Percentiles rank a stretch among this genome's conserved stretches.
phyloP scores from a whole-genome alignment of 2,113 vertebrate genomes.

The Aphyosemion australe region DNA sequence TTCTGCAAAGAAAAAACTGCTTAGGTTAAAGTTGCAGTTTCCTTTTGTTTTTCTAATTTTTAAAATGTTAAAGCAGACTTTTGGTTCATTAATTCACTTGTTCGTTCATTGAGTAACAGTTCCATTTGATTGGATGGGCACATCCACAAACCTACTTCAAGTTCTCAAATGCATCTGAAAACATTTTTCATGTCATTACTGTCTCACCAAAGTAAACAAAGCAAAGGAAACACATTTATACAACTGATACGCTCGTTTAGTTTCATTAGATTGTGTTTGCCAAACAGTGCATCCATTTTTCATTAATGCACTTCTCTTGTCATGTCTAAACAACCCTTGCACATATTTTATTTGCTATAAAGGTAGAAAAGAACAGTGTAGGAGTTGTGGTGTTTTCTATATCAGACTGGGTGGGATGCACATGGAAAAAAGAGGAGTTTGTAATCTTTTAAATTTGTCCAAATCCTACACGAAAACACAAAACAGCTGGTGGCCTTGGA shows the following conservation, averaged over 20 bases:
- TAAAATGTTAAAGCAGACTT: background rate
- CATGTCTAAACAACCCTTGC: background rate
- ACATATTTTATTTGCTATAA: constrained; percentile 14
- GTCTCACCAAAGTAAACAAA: constrained; percentile 19
- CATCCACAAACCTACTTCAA: constrained; percentile 24
- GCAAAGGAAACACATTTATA: constrained; percentile 33
- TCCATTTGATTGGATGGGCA: constrained; percentile 33
- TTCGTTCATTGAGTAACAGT: constrained; percentile 55
- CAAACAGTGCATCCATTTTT: constrained; percentile 21
- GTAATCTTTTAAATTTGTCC: constrained; percentile 41
- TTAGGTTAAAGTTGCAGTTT: no score
- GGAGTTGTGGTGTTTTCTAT: constrained; percentile 39
- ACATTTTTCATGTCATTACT: constrained; percentile 30
- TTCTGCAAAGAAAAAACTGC: no score
- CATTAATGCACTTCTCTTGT: constrained; percentile 11
- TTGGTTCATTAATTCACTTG: constrained; percentile 49
- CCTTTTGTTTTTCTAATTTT: no score
- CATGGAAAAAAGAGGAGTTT: background rate
- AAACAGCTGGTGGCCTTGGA: constrained; percentile 29
- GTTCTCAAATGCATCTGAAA: background rate
- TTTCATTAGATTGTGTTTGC: constrained; percentile 40
- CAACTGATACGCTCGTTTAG: constrained; percentile 36
- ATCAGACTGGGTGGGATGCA: background rate
- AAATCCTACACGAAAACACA: constrained; percentile 39
- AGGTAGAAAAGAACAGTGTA: constrained; percentile 7